Percentiles rank a stretch among this genome's conserved stretches.
Conservation (phyloP, 2,113 vertebrate genomes). For the Melanerpes aurifrons region DNA sequence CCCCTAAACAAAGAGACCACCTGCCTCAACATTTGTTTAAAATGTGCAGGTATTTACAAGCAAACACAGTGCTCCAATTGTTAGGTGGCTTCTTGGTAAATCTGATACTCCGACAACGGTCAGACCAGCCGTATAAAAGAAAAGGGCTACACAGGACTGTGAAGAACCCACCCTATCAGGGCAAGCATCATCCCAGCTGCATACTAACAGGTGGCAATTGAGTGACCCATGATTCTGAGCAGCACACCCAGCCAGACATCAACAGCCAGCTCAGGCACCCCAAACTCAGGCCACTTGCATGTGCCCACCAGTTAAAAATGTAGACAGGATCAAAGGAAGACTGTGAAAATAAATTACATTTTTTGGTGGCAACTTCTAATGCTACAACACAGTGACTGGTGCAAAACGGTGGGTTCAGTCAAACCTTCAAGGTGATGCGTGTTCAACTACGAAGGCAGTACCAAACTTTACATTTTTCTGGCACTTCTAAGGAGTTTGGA, state of each 20-base stretch:
- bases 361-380: background rate
- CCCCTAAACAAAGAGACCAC: constrained; percentile 37
- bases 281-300: background rate
- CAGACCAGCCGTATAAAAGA: constrained; percentile 25
- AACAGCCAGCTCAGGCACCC: background rate
- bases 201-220: background rate
- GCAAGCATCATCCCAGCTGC: background rate
- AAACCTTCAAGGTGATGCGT: background rate
- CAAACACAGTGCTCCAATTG: background rate
- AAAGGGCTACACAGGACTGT: constrained; percentile 17
- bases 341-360: background rate
- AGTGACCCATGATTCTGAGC: background rate
- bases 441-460: background rate
- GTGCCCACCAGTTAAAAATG: background rate
- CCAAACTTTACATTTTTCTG: background rate
- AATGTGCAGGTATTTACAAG: constrained; percentile 62
- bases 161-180: background rate
- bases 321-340: background rate
- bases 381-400: background rate
- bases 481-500: background rate
- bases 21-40: constrained; percentile 40
- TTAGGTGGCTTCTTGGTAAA: constrained; percentile 5
- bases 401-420: background rate
- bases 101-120: constrained; percentile 5
- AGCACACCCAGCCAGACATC: background rate